Evolutionary conservation across 2,888 invertebrate genomes (phyloP), one percentile per base, ranked within the genome.

Genomic region (Tetragonisca angustula): DNA sequence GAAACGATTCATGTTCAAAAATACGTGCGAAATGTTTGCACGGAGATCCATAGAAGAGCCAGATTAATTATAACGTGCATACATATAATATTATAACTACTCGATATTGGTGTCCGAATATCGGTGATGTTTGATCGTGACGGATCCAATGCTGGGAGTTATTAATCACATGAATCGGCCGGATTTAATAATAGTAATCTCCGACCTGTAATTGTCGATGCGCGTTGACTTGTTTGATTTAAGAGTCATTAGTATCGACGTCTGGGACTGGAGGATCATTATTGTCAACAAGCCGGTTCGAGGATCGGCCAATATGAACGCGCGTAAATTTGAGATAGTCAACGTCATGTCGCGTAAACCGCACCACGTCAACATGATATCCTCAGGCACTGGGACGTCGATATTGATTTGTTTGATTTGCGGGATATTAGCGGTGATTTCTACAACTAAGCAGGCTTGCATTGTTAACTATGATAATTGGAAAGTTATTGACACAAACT

Each of bases 301-400:
- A 36, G 74, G 36, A 36, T 54, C 64, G 56, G 54, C 43, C 74
- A 54, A 75, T 75, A 75, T 75, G 65, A 65, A 21, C 74, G 65
- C 21, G 52, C 74, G 74, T 75, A 75, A 75, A 75, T 75, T 75
- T 56, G 65, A 75, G 74, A 75, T 65, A 67, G 74, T 67, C 74
- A 75, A 65, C 43, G 65, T 75, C 74, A 75, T 65, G 65, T 75
- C 65, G 54, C 54, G 54, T 67, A 62, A 73, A 73, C 61, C 49
- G 72, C 72, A 73, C 21, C 74, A 43, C 65, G 74, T 67, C 74
- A 75, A 75, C 74, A 67, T 54, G 65, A 75, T 75, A 75, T 36
- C 74, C 74, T 19, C 54, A 65, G 74, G 65, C 65, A 4, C 54
- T 75, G 54, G 21, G 49, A 62, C 62, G 54, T 56, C 74, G 74